Percentiles rank a stretch among this genome's conserved stretches.
phyloP scores from a whole-genome alignment of 2,888 invertebrate genomes.

The Hanleya hanleyi region DNA sequence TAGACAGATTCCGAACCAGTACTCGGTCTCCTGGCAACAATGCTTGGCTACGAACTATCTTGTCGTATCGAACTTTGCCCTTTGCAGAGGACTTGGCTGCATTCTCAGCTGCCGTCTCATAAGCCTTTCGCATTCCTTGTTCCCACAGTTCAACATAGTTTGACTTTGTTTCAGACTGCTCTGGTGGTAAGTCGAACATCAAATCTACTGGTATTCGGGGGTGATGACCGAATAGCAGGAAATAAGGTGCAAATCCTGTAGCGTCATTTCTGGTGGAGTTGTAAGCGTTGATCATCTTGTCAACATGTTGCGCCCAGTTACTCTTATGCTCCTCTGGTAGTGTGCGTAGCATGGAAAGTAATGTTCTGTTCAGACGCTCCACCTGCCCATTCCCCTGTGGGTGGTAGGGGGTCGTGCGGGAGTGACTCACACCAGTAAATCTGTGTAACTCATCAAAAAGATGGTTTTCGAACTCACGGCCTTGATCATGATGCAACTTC shows the following conservation, averaged over 20 bases:
- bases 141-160: slow-evolving; percentile 22
- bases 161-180: background rate
- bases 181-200: background rate
- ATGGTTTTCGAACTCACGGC: slow-evolving; percentile 18
- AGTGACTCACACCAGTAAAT: slow-evolving; percentile 1
- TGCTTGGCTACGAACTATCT: background rate
- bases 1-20: slow-evolving; percentile 18
- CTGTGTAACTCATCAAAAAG: slow-evolving; percentile 13
- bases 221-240: background rate
- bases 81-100: background rate
- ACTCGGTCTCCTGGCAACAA: background rate
- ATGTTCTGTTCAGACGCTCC: too few relatives aligned
- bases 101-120: slow-evolving; percentile 25
- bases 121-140: slow-evolving; percentile 26
- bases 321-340: background rate
- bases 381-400: slow-evolving; percentile 20
- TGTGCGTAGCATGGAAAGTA: slow-evolving; percentile 18
- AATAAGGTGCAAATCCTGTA: background rate
- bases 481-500: slow-evolving; percentile 18
- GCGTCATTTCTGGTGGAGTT: background rate
- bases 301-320: background rate
- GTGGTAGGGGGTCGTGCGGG: slow-evolving; percentile 15
- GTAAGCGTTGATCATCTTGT: background rate
- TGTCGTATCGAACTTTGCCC: slow-evolving; percentile 2
- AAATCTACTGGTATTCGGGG: slow-evolving; percentile 19